These are phyloP conservation scores for Gulo gulo DNA, from an alignment of 2,113 vertebrate species.

Conservation along the genomic window DNA sequence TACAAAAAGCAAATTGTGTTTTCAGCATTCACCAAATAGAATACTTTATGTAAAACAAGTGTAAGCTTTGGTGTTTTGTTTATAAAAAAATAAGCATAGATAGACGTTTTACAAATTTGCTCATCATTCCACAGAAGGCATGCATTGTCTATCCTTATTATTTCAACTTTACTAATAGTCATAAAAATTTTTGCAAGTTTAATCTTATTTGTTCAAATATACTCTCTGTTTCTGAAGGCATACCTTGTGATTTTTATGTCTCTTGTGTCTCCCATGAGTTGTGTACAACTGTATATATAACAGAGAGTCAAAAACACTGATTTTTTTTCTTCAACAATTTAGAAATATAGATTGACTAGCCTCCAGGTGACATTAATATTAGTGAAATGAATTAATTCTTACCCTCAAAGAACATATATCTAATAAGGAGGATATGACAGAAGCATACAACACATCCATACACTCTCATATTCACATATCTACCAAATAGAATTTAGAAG, in stretches of 20 bases:
- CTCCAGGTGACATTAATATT: not conserved
- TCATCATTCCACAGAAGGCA: not conserved
- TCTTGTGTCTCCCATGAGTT: not conserved
- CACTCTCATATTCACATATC: not conserved
- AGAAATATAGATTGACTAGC: not conserved
- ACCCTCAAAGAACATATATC: not conserved
- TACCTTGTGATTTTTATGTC: not conserved
- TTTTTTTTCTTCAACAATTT: constrained; percentile 6
- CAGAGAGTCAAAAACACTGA: not conserved
- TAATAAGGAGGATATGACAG: not conserved
- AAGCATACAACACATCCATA: not conserved
- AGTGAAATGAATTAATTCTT: not conserved
- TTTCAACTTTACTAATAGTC: not conserved
- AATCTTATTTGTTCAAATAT: not conserved
- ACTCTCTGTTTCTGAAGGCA: not conserved
- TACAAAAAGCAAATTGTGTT: not conserved
- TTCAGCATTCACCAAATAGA: not conserved
- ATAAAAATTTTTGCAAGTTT: not conserved
- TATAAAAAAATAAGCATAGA: not conserved
- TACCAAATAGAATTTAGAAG: not conserved
- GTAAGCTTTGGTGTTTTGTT: not conserved
- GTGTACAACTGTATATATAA: not conserved
- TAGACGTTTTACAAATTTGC: not conserved
- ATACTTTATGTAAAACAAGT: not conserved
- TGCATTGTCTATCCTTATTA: not conserved